Evolutionary conservation across 2,113 vertebrate genomes (phyloP), one percentile per base, ranked within the genome.

Genomic region (Plecturocebus donacophilus): DNA sequence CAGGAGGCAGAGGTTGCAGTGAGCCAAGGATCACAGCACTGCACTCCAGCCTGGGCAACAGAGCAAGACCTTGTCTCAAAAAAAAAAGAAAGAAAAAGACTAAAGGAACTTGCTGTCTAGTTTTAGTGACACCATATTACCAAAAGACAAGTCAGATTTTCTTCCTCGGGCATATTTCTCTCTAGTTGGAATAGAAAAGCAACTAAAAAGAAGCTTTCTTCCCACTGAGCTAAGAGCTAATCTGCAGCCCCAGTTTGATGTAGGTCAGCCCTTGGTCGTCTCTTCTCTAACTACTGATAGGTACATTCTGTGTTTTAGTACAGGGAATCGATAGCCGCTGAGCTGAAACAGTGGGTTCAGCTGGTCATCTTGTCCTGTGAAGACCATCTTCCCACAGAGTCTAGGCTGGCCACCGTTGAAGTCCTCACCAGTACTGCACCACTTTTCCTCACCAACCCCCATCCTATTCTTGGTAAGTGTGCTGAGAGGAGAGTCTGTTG

Each of bases 361-460:
- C 96, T 99, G 96, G 98, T 99, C 81, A 92, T 98, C 86, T 98
- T 94, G 12, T 99, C 99, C 98, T 99, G 99, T 97, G 97, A 95
- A 94, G 99, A 99, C 87, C 99, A 99, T 49, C 99, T 99, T 94
- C 99, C 99, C 79, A 98, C 87, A 35, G 99, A 99, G 97, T 98
- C 99, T 95, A 99, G 99, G 97, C 98, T 99, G 98, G 98, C 98
- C 30, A 99, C 98, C 12, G 99, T 99, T 25, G 98, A 99, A 90
- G 98, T 99, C 94, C 98, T 99, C 96, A 99, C 99, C 88, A 98
- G 94, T 80, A 91, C 98, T 49, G 95, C 99, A 0, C 97, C 98
- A 0, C 82, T 98, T 47, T 97, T 99, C 95, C 98, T 99, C 95
- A 99, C 98, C 90, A 98, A 83, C 93, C 97, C 97, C 86, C 87